A percentile compares a stretch with the other conserved stretches of the same genome.
phyloP scores from a whole-genome alignment of 1,140 invertebrate genomes.

The Acromyrmex heyeri region DNA sequence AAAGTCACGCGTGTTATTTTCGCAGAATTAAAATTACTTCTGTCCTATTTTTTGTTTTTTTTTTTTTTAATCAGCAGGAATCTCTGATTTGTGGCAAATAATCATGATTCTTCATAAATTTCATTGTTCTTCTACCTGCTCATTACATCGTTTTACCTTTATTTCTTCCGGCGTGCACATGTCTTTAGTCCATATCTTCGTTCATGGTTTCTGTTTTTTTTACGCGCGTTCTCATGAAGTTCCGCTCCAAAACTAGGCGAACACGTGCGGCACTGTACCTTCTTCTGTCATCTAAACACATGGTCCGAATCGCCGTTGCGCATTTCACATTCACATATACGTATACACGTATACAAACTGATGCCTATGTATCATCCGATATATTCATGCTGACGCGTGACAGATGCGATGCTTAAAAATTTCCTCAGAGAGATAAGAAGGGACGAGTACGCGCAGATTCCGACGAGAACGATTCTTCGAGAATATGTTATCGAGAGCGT shows the following conservation, averaged over 20 bases:
- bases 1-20: not conserved
- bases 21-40: slow-evolving; percentile 21
- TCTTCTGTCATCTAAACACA: slow-evolving; percentile 35
- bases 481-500: not conserved
- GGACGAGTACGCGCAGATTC: not conserved
- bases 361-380: slow-evolving; percentile 8
- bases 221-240: slow-evolving; percentile 5
- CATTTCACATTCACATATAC: slow-evolving; percentile 22
- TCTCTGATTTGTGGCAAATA: not conserved
- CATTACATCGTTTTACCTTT: slow-evolving; percentile 79
- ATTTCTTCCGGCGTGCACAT: slow-evolving; percentile 86
- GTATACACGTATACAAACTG: not conserved
- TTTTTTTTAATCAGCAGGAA: not conserved
- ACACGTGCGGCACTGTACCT: slow-evolving; percentile 52
- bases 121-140: not conserved
- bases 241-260: slow-evolving; percentile 1
- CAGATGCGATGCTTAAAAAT: slow-evolving; percentile 33
- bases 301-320: slow-evolving; percentile 53
- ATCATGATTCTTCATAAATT: not conserved
- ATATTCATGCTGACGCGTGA: not conserved
- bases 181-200: slow-evolving; percentile 54
- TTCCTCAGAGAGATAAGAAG: not conserved
- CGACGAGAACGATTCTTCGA: not conserved
- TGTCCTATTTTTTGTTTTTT: not conserved
- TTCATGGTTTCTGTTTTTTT: slow-evolving; percentile 65